Conservation (phyloP, 2,888 invertebrate species). For the Drosophila paramelanica region DNA sequence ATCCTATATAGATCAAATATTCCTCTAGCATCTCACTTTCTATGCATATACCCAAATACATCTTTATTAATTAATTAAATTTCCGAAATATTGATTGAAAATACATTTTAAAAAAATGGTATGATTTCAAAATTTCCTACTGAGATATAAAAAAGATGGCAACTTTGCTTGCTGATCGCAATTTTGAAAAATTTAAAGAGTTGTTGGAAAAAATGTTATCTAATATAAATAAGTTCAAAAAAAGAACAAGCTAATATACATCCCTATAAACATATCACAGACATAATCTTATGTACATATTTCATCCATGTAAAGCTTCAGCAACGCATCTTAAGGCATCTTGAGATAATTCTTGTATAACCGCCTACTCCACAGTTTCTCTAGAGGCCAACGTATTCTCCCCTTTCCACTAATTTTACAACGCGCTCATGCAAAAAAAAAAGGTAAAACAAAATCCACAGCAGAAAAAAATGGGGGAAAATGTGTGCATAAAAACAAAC, state of each 20-base stretch:
- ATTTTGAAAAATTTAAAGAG: neutral
- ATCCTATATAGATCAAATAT: neutral
- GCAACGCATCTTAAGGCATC: slow-evolving; percentile 4
- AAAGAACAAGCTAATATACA: neutral
- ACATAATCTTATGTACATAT: slow-evolving; percentile 5
- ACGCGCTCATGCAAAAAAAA: slow-evolving; percentile 24
- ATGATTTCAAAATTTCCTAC: too few species aligned
- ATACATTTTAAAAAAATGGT: too few species aligned
- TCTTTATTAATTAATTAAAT: too few species aligned
- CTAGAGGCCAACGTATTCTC: slow-evolving; percentile 9
- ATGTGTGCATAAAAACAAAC: slow-evolving; percentile 31
- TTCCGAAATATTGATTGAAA: too few species aligned
- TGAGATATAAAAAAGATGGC: too few species aligned
- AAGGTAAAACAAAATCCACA: slow-evolving; percentile 8
- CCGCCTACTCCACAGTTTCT: neutral
- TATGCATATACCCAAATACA: neutral
- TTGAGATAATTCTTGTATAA: slow-evolving; percentile 15
- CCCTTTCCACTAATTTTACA: slow-evolving; percentile 41
- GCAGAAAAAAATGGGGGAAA: slow-evolving; percentile 30
- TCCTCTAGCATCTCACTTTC: neutral
- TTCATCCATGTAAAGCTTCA: slow-evolving; percentile 4
- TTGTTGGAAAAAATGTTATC: too few species aligned
- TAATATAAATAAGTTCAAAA: neutral
- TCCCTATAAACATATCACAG: neutral
- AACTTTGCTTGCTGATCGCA: neutral